Conservation (phyloP, 2,113 vertebrate species). For the Antennarius striatus region DNA sequence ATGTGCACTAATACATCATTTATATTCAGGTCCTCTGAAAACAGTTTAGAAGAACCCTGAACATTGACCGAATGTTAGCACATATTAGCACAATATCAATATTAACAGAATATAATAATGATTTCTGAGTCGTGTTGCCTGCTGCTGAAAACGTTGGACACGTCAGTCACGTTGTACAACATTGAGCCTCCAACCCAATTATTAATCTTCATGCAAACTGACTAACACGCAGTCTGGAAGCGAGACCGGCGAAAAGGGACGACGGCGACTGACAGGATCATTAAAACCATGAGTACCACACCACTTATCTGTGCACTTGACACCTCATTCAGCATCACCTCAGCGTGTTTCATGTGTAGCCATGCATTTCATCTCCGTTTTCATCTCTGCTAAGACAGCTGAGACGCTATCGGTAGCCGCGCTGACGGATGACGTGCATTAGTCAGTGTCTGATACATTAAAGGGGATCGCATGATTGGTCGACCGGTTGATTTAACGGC, state of each 20-base stretch:
- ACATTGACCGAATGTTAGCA: conserved; percentile 23
- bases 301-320: conserved; percentile 49
- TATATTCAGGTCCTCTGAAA: conserved; percentile 42
- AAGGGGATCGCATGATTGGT: too few species aligned
- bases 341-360: conserved; percentile 26
- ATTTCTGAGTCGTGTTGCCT: conserved; percentile 9
- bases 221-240: not conserved
- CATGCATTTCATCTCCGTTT: conserved; percentile 34
- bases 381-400: conserved; percentile 16
- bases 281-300: conserved; percentile 44
- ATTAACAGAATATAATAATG: conserved; percentile 19
- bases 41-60: conserved; percentile 40
- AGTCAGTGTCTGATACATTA: not conserved
- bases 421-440: conserved; percentile 21
- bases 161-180: conserved; percentile 11
- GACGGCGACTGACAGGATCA: conserved; percentile 48
- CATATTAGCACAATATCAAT: conserved; percentile 20
- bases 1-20: conserved; percentile 55
- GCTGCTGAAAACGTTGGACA: conserved; percentile 17
- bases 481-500: too few species aligned
- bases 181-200: conserved; percentile 4
- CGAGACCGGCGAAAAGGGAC: conserved; percentile 15
- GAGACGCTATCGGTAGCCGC: not conserved
- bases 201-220: conserved; percentile 6
- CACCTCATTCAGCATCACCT: conserved; percentile 21